Evolutionary conservation across 92 coral and sea anemone genomes (phyloP), one percentile per base, ranked within the genome.

Genomic region (Isaurus tuberculatus): DNA sequence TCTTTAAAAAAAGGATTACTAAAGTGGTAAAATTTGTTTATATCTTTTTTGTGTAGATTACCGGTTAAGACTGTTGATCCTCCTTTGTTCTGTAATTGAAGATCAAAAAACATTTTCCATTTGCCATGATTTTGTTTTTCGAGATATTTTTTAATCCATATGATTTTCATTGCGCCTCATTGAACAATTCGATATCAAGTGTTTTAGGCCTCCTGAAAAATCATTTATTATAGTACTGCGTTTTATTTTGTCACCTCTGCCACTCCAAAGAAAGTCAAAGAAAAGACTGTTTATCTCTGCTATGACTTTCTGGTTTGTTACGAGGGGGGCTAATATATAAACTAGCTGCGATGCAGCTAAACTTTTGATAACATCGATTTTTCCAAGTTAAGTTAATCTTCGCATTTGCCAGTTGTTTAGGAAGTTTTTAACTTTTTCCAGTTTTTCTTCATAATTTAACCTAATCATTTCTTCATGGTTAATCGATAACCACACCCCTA

Each of bases 391-490:
- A 67, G 42, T 70, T 37, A 82, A n/a, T 14, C 51, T 65, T 8
- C 78, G n/a, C n/a, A n/a, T n/a, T n/a, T n/a, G n/a, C 90, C 83
- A 87, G 46, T 58, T 26, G 83, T 74, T 87, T 72, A 81, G 65
- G 33, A 57, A 48, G 30, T 61, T 86, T 68, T 36, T 68, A 10
- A 86, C 27, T 80, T 80, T 86, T n/a, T 40, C 68, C 14, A 81
- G 1, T 48, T 81, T 82, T 58, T 55, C 83, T 10, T 28, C 43
- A 16, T 60, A 82, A 49, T 82, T 82, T 36, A 42, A 28, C 22
- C 23, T 37, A 32, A 71, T 83, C 28, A 9, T 83, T 29, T 68
- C 80, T 61, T 17, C 46, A n/a, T n/a, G n/a, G n/a, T n/a, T n/a
- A n/a, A n/a, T n/a, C n/a, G n/a, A n/a, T n/a, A n/a, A n/a, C n/a